Evolutionary conservation across 1,140 invertebrate species (phyloP).

Genomic region (Drusus annulatus): DNA sequence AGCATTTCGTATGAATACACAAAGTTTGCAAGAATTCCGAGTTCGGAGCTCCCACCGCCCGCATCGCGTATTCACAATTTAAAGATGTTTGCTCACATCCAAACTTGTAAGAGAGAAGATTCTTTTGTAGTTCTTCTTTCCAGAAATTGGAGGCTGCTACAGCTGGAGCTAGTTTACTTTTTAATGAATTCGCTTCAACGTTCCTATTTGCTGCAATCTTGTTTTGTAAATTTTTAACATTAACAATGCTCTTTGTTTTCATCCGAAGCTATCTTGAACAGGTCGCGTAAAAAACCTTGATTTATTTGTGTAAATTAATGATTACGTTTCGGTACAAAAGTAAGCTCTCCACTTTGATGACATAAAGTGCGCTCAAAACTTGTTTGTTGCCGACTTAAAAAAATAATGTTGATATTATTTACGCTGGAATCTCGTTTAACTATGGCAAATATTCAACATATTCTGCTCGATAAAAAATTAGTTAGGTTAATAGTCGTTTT

Average conservation of each 20-base stretch:
- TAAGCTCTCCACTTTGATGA: too few species aligned
- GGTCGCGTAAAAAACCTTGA: too few species aligned
- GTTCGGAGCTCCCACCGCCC: conserved; percentile 19
- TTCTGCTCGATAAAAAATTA: too few species aligned
- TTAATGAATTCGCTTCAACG: conserved; percentile 28
- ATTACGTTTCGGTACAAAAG: too few species aligned
- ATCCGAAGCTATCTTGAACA: background rate
- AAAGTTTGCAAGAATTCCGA: conserved; percentile 37
- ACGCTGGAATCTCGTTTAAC: too few species aligned
- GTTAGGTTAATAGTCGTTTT: too few species aligned
- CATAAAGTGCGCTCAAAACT: too few species aligned
- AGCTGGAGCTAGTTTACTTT: conserved; percentile 35
- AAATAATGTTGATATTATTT: too few species aligned
- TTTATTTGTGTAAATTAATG: too few species aligned
- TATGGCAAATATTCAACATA: too few species aligned
- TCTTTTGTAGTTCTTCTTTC: conserved; percentile 47
- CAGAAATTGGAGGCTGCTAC: conserved; percentile 20
- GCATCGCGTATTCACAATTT: conserved; percentile 52
- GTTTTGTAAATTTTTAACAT: conserved; percentile 16
- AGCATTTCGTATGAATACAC: conserved; percentile 43
- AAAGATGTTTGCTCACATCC: conserved; percentile 53
- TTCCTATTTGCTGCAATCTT: conserved; percentile 25
- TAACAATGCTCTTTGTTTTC: conserved; percentile 1
- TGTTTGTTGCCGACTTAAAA: too few species aligned
- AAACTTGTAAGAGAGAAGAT: conserved; percentile 45